Evolutionary conservation across 2,888 invertebrate species (phyloP), one percentile per base, ranked within the genome.

Genomic region (Lasioglossum leucozonium): DNA sequence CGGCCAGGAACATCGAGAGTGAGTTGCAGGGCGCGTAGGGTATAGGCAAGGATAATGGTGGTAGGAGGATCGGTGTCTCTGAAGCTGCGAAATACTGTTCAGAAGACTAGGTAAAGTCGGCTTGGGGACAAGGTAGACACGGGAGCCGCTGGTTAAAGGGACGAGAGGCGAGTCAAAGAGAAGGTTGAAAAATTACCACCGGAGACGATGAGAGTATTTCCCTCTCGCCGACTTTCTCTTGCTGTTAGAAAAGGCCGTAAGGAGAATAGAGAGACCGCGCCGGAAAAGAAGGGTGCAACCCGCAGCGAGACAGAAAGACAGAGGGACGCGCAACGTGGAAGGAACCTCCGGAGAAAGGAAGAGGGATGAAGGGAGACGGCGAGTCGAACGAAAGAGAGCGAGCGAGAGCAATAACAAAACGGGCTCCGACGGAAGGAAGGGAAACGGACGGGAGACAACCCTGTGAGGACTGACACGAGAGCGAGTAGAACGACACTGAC

Each of bases 161-260:
- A 84, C 62, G 58, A 13, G 83, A 72, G 82, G 84, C 34, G 87
- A 87, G 81, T 88, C 82, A 85, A 89, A 89, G 83, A 85, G 87
- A 87, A 86, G 87, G 88, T 80, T 91, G 88, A 90, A 91, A 91
- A 91, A 91, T 91, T 90, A 91, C 90, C 89, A 85, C 82, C 90
- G 84, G 86, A 85, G 88, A 86, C 85, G 83, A 81, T 78, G 74
- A 73, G 79, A 82, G 85, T 85, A 80, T 87, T 88, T 81, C 77
- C 79, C 79, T 82, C 75, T 82, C 75, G 69, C 51, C 71, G 79
- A 71, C 76, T 83, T 81, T 34, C 76, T 75, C 81, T 78, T 16
- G 81, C 75, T 72, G 47, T 69, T 78, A 77, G 83, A 76, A 79
- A 72, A 67, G 84, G 73, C 78, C 72, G 76, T 67, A 80, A 83